Evolutionary conservation across 2,113 vertebrate species (phyloP), one percentile per base, ranked within the genome.

Genomic region (Pollimyrus isidori): DNA sequence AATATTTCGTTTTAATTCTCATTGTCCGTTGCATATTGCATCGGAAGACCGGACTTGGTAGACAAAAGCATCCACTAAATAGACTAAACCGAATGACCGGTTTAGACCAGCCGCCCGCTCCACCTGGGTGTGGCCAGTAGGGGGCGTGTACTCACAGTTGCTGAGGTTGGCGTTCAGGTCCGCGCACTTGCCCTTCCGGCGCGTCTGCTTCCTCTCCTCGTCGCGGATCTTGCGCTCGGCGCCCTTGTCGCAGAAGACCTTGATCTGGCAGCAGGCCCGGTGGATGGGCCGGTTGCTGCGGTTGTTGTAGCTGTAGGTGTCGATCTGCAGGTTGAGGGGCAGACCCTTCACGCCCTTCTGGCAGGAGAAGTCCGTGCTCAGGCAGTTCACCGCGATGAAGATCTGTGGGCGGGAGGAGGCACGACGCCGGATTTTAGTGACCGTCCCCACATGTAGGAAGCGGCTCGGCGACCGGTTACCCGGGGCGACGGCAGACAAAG

Each of bases 261-360:
- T 99, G 90, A 99, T 99, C 93, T 99, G 99, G 95, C 99, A 99
- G 95, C 95, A 98, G 58, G 98, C 97, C 5, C 99, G 96, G 93
- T 99, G 99, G 90, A 98, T 97, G 11, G 99, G 99, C 92, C 98
- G 99, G 95, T 99, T 99, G 94, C 99, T 99, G 90, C 99, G 98
- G 95, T 98, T 98, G 94, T 98, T 99, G 93, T 99, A 99, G 94
- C 98, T 99, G 93, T 99, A 99, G 7, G 99, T 99, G 93, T 99
- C 99, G 0, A 99, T 99, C 91, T 99, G 99, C 89, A 99, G 96
- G 93, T 99, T 99, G 46, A 99, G 94, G 0, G 99, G 99, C 4
- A 99, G 94, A 7, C 99, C 99, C 92, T 99, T 99, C 90, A 99
- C 99, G 0, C 99, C 99, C 80, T 99, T 99, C 96, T 99, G 99